phyloP scores from a whole-genome alignment of 2,888 invertebrate species.

The Tubulanus polymorphus region DNA sequence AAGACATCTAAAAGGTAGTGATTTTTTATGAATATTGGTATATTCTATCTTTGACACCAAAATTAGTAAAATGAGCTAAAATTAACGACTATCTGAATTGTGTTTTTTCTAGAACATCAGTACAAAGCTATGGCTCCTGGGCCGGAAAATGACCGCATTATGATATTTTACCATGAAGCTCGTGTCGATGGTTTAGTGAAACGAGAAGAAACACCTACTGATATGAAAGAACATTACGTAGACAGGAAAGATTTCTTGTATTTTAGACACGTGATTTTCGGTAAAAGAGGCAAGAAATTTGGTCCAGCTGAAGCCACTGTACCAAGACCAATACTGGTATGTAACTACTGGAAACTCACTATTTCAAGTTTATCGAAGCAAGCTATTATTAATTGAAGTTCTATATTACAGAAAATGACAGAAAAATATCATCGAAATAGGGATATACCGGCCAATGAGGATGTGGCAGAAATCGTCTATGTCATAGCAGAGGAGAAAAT shows the following conservation, averaged over 20 bases:
- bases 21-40: neutral
- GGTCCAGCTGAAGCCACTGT: conserved; percentile 43
- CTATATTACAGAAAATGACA: conserved; percentile 46
- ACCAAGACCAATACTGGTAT: conserved; percentile 39
- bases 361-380: neutral
- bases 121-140: conserved; percentile 46
- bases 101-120: conserved; percentile 39
- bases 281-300: conserved; percentile 47
- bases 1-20: conserved; percentile 47
- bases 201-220: conserved; percentile 46
- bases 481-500: conserved; percentile 47
- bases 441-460: conserved; percentile 42
- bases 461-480: conserved; percentile 48
- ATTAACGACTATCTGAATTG: neutral
- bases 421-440: conserved; percentile 44
- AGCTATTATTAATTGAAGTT: neutral
- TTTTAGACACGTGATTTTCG: conserved; percentile 49
- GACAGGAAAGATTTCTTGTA: conserved; percentile 49
- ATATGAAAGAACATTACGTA: conserved; percentile 49
- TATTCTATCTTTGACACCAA: neutral
- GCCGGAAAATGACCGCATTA: conserved; percentile 59
- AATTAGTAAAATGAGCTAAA: no score
- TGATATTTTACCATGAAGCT: conserved; percentile 59
- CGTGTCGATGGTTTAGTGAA: conserved; percentile 67
- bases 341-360: conserved; percentile 5